Base-by-base conservation (phyloP, 2,113 vertebrate genomes). In the Pterocles gutturalis region DNA sequence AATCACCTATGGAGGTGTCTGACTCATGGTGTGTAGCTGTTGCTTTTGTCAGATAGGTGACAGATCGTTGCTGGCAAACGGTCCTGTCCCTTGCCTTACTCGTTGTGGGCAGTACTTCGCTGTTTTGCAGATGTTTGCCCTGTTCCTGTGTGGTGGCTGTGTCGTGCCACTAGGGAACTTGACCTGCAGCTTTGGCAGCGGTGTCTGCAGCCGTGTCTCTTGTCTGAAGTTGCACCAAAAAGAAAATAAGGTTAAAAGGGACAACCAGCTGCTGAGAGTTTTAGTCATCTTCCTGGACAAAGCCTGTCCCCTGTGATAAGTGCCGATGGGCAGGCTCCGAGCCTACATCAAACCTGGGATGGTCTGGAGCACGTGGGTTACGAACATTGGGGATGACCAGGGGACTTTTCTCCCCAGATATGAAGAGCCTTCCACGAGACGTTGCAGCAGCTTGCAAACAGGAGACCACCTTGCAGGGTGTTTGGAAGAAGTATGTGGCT, bases 51-150 rank as follows among this genome's bases (percentile, higher is more conserved):
- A 48, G 51, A 34, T 11, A 36, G 43, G 53, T 85, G 46, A 64
- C 1, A 12, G 43, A 36, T 55, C 0, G 0, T 36, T 65, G 33
- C 84, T 53, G 72, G 38, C 4, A 7, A 77, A 3, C 1, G 2
- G 34, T 55, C 8, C 10, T 72, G 13, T 64, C 34, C 60, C 25
- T 49, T 85, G 45, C 53, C 18, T 1, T 16, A 36, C 29, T 78
- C 3, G 16, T 51, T 2, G 0, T 61, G 29, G 48, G 34, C 43
- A 43, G 45, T 25, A 15, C 34, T 76, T 24, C 22, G 22, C 64
- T 65, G 48, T 24, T 67, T 48, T 88, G 83, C 61, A 9, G 7
- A 12, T 60, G 29, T 55, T 75, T 90, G 60, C 66, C 14, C 19
- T 54, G 31, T 36, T 69, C 31, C 36, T 70, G 2, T 15, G 33